These are phyloP conservation scores for Xerus inauris DNA, from an alignment of 2,113 vertebrate species.

Conservation along the genomic window DNA sequence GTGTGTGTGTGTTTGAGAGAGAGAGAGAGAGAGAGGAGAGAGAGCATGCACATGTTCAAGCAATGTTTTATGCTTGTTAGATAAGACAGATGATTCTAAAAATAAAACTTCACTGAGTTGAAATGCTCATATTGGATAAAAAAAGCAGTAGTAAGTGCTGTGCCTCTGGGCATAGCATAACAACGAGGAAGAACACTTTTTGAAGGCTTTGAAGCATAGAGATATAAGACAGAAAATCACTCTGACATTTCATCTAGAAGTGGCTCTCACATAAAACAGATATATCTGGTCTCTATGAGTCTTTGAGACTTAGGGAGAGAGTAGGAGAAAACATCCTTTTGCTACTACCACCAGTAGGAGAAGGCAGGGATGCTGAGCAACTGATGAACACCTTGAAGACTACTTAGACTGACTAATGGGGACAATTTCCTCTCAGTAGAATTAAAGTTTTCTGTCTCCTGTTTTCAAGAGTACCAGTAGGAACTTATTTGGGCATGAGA, in stretches of 20 bases:
- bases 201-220: background rate
- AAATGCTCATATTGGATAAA: background rate
- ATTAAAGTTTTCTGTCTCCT: background rate
- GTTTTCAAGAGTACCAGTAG: background rate
- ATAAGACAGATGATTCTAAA: background rate
- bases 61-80: too few relatives aligned
- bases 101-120: background rate
- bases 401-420: background rate
- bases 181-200: background rate
- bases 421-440: too few relatives aligned
- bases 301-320: background rate
- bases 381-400: too few relatives aligned
- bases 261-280: background rate
- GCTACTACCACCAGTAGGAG: background rate
- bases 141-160: background rate
- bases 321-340: background rate
- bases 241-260: background rate
- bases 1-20: too few relatives aligned
- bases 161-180: background rate
- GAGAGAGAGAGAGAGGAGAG: too few relatives aligned
- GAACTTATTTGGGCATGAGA: background rate
- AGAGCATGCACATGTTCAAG: background rate
- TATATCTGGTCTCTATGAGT: background rate
- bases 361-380: background rate
- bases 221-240: background rate